Evolutionary conservation across 2,797 vertebrate genomes (phyloP).

Genomic region (Malacoraja senta): DNA sequence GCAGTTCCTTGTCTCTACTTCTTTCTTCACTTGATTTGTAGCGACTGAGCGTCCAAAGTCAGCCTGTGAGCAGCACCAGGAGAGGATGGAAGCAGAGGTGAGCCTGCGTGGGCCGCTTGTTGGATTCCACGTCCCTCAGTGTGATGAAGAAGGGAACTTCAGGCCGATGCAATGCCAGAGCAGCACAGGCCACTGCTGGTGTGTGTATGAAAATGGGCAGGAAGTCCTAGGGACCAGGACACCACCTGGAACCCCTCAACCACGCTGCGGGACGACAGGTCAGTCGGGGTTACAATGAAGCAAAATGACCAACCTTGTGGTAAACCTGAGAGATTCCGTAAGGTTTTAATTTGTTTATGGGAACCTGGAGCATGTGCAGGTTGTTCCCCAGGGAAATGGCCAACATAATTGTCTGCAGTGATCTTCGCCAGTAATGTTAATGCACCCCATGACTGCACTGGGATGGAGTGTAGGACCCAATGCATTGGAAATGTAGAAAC

Average conservation of each 20-base stretch:
- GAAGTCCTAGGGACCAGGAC: conserved; percentile 37
- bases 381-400: no score
- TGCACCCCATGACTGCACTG: no score
- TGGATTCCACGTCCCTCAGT: conserved; percentile 63
- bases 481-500: no score
- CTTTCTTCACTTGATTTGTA: neutral
- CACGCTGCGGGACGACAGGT: conserved; percentile 33
- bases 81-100: conserved; percentile 48
- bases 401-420: no score
- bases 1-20: no score
- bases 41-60: conserved; percentile 43
- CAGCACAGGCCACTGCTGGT: conserved; percentile 70
- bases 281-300: neutral
- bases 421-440: no score
- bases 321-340: neutral
- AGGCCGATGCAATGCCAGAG: conserved; percentile 63
- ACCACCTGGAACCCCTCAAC: conserved; percentile 11
- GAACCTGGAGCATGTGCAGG: no score
- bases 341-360: neutral
- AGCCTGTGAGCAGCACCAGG: conserved; percentile 61
- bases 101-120: conserved; percentile 47
- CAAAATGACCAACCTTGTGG: neutral
- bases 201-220: conserved; percentile 52
- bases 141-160: conserved; percentile 55
- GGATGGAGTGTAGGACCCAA: no score